phyloP scores from a whole-genome alignment of 2,113 vertebrate species.

The Elanoides forficatus region DNA sequence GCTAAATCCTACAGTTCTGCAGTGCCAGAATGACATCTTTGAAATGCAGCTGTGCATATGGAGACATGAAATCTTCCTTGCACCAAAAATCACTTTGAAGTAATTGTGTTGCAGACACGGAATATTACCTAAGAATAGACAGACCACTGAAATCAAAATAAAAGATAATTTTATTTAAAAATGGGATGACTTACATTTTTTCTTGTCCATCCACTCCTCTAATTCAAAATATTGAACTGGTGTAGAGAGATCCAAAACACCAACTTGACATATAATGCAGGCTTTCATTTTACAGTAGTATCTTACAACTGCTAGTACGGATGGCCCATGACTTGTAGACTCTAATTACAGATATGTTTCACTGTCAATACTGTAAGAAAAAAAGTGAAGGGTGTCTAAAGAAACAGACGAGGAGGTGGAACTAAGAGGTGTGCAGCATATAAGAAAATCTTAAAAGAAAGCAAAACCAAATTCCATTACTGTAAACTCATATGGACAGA shows the following conservation, averaged over 20 bases:
- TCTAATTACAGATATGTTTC: constrained; percentile 5
- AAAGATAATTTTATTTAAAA: not conserved
- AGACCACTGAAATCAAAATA: not conserved
- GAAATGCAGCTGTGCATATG: not conserved
- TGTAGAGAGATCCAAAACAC: constrained; percentile 28
- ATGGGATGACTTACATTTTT: constrained; percentile 22
- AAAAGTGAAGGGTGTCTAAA: not conserved
- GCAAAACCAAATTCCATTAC: not conserved
- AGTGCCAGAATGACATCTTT: not conserved
- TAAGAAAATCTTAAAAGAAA: not conserved
- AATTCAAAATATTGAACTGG: constrained; percentile 14
- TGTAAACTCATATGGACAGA: not conserved
- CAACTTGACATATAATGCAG: not conserved
- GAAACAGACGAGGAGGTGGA: not conserved
- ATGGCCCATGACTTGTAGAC: constrained; percentile 13
- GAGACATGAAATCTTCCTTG: not conserved
- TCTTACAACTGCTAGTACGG: not conserved
- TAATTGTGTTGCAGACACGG: not conserved
- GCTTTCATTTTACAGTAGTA: constrained; percentile 8
- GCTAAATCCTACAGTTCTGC: not conserved
- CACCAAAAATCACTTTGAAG: not conserved
- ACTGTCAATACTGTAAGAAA: not conserved
- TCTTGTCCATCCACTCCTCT: constrained; percentile 64
- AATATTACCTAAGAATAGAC: not conserved
- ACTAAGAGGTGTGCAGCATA: not conserved